Conservation (phyloP, 2,113 vertebrate species). For the Electrona antarctica region DNA sequence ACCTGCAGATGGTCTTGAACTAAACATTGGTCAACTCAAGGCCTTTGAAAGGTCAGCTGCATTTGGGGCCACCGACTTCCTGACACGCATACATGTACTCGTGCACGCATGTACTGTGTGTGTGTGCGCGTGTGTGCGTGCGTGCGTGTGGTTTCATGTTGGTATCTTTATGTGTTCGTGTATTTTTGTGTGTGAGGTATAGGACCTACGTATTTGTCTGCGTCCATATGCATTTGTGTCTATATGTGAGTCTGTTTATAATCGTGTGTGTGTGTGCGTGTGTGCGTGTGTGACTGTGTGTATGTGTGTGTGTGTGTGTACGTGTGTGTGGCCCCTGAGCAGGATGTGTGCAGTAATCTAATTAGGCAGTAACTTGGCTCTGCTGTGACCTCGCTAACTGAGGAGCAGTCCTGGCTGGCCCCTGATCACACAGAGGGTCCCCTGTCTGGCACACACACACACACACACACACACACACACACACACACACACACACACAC, state of each 20-base stretch:
- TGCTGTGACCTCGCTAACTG: constrained; percentile 61
- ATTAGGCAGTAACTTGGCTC: constrained; percentile 72
- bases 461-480: constrained; percentile 26
- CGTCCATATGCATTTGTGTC: constrained; percentile 1
- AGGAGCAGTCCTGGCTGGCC: constrained; percentile 51
- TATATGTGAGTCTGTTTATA: not conserved
- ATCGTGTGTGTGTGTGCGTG: not conserved
- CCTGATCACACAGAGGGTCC: constrained; percentile 55
- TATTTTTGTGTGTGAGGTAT: constrained; percentile 5
- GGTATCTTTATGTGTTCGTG: not conserved
- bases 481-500: constrained; percentile 15
- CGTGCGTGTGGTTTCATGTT: not conserved
- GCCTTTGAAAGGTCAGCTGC: constrained; percentile 72
- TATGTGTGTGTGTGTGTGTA: constrained; percentile 20
- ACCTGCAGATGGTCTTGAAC: constrained; percentile 68
- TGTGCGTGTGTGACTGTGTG: not conserved
- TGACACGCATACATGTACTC: constrained; percentile 28
- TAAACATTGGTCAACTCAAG: constrained; percentile 55
- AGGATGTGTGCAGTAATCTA: constrained; percentile 76
- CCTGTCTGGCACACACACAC: constrained; percentile 46
- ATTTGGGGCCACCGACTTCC: constrained; percentile 46
- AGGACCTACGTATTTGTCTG: not conserved
- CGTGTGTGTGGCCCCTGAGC: constrained; percentile 48
- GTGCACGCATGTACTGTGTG: no score
- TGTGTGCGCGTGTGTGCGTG: not conserved